Conservation (phyloP, 1,140 invertebrate species). For the Sycophaga agraensis region DNA sequence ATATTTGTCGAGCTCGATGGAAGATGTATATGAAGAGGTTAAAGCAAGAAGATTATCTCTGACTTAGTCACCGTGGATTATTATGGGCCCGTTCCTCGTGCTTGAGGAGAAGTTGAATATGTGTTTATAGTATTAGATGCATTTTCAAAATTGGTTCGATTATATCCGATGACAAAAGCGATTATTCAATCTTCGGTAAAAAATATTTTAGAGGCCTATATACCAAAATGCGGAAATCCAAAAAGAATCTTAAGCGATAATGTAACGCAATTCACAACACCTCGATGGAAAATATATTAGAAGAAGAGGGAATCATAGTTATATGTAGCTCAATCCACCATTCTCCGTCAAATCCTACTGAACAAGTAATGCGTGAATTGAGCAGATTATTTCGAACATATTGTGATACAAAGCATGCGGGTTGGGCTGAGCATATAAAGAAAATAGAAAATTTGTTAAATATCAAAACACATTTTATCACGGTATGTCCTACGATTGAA, state of each 20-base stretch:
- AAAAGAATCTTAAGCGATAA: constrained; percentile 32
- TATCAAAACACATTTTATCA: constrained; percentile 41
- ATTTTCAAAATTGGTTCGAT: constrained; percentile 17
- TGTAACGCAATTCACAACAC: constrained; percentile 34
- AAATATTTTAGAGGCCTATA: constrained; percentile 32
- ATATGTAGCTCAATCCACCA: constrained; percentile 38
- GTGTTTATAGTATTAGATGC: constrained; percentile 16
- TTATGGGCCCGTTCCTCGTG: too few species aligned
- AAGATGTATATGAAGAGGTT: constrained; percentile 14
- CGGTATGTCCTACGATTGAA: constrained; percentile 42
- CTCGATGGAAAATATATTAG: constrained; percentile 34
- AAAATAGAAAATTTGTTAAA: constrained; percentile 44
- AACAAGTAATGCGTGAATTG: constrained; percentile 42
- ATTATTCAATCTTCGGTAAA: constrained; percentile 31
- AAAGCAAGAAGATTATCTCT: too few species aligned
- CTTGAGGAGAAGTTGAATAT: not conserved
- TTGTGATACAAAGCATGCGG: constrained; percentile 31
- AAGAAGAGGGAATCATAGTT: constrained; percentile 30
- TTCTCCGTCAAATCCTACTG: constrained; percentile 37
- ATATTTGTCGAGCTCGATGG: not conserved
- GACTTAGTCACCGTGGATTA: too few species aligned
- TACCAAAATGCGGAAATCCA: constrained; percentile 31
- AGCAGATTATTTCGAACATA: constrained; percentile 38
- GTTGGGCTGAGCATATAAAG: constrained; percentile 29
- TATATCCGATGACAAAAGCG: constrained; percentile 35